Evolutionary conservation across 2,797 vertebrate species (phyloP), one percentile per base, ranked within the genome.

Genomic region (Anabacerthia variegaticeps): DNA sequence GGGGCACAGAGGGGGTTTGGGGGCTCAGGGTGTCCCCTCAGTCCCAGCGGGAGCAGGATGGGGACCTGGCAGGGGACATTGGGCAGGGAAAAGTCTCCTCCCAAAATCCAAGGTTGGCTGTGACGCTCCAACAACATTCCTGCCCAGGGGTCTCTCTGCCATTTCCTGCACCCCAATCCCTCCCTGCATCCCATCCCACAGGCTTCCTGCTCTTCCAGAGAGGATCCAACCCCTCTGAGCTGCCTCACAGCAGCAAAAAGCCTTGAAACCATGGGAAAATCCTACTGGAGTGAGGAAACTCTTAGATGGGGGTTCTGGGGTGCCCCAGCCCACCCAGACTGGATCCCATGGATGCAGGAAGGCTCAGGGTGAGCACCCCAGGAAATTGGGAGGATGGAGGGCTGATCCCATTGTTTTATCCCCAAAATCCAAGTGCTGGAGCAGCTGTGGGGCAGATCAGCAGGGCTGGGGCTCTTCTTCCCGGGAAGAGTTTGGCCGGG

Each of bases 271-370:
- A 0, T 3, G 27, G 34, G 49, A 17, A 63, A 43, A 24, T 12
- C 55, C 36, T 76, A 19, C 32, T 24, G 71, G 49, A 36, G 10
- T 12, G 41, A 41, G 18, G 27, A 22, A 55, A 43, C 3, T 41
- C 49, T 49, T 5, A 3, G 46, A 0, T 0, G 12, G 6, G 21
- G 2, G 2, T 23, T 41, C 10, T 23, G 36, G 32, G 41, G 16
- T 6, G 4, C 19, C 20, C 55, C 56, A 55, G 39, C 24, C 11
- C 30, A 12, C 34, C 58, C 18, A 19, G 51, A 27, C 37, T 24
- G 52, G 28, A 22, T 20, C 37, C 36, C 13, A 2, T 4, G 43
- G 27, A 10, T 13, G 4, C 54, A 74, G 46, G 28, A 56, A 69
- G 19, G 63, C 78, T 63, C 56, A 18, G 78, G 32, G 16, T 0